Base-by-base conservation (phyloP, 2,797 vertebrate genomes). In the Hephaestus fuliginosus region DNA sequence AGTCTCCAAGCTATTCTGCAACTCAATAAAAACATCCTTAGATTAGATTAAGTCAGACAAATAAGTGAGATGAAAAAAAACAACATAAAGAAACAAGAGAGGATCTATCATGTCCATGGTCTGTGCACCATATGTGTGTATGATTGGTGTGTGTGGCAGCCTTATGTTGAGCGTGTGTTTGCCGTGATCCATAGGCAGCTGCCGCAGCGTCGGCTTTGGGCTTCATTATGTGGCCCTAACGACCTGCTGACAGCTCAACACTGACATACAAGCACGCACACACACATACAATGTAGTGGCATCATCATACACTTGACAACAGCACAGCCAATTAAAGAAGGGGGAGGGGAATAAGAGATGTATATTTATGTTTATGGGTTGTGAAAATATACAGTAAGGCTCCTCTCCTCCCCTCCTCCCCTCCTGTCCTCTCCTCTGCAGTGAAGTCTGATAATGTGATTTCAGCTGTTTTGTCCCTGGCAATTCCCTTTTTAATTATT, bases 221-320 rank as follows among this genome's bases (percentile, higher is more conserved):
- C 95, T 97, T 98, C 96, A 97, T 98, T 97, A 97, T 97, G 96
- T 97, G 96, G 95, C 96, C 96, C 96, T 98, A 97, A 97, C 97
- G 97, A 97, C 96, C 96, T 96, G 95, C 96, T 97, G 97, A 97
- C 96, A 96, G 83, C 84, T 87, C 82, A 78, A 61, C 84, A 62
- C 81, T 79, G 73, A 84, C 85, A 78, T 72, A 86, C 82, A 71
- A 70, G 74, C 68, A 77, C 74, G 74, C 49, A 78, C 74, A 76
- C 52, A 72, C 65, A 80, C 41, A 64, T 48, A 82, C 68, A 78
- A 46, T 80, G 79, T 69, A 36, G 68, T 65, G 73, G 82, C 80
- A 80, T 86, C 81, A 81, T 86, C 86, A 74, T 78, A 84, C 71
- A 82, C 82, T 84, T 90, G 91, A 93, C 89, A 91, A 89, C 76